Base-by-base conservation (phyloP, 2,113 vertebrate genomes). In the Colius striatus region DNA sequence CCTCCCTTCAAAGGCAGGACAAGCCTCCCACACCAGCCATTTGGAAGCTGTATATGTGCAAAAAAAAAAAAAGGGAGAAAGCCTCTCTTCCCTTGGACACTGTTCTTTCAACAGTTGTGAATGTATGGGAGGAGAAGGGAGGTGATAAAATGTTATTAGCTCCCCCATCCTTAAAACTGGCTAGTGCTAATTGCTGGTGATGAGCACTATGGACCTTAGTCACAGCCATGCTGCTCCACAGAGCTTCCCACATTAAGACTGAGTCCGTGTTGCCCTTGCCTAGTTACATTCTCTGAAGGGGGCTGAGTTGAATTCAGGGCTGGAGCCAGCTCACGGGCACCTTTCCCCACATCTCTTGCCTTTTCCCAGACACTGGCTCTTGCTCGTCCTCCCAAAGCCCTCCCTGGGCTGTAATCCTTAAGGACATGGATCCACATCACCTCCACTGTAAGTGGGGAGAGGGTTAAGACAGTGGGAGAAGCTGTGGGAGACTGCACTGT, bases 1-100 rank as follows among this genome's bases (percentile, higher is more conserved):
- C 10, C 17, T 76, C 45, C 45, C 79, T 90, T 94, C 87, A 96
- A 96, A 96, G 90, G 85, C 90, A 77, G 57, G 73, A 47, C 45
- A 66, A 22, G 22, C 22, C 43, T 92, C 72, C 70, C 43, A 62
- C 25, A 1, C 48, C 89, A 90, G 73, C 89, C 94, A 84, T 95
- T 91, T 94, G 95, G 90, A 95, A 85, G 78, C n/a, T 67, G 67
- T n/a, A 5, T 82, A 58, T 27, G 34, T 82, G 63, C 0, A 17
- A 10, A 34, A 41, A 30, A 41, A 9, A 26, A 34, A 47, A 23
- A 5, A 5, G 4, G 8, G 2, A 0, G 1, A 65, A 11, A 12
- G 15, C 61, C 51, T 58, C 43, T 48, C 47, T 85, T 88, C 34
- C 13, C 51, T 78, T 61, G 79, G 83, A 84, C 47, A 25, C 16